Base-by-base conservation (phyloP, 2,888 invertebrate genomes). In the Erebia ligea region DNA sequence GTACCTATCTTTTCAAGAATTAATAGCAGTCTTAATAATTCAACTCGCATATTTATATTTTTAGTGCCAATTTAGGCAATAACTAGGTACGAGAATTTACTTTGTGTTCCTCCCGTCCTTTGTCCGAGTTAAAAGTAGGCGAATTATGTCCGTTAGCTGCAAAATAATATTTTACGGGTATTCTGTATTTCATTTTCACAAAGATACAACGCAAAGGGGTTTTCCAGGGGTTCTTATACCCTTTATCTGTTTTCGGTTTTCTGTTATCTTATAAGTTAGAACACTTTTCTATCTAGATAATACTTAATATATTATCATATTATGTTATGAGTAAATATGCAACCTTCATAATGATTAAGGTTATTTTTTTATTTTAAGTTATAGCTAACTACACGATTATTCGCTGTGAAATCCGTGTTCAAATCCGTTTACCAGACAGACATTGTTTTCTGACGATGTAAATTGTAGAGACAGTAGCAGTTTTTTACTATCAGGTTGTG, bases 141-240 rank as follows among this genome's bases (percentile, higher is more conserved):
- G 63, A 59, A 68, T 68, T 63, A 63, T 68, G 50, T 58, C 57
- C 58, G 45, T 68, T 67, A 68, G 57, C 57, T 68, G 64, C 63
- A 21, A 52, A 15, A 45, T 45, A 45, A 42, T 25, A 25, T 34
- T 34, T 1, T 34, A 34, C 34, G 34, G 6, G 42, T 50, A 25
- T 50, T 57, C 34, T 5, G 17, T 40, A 57, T 71, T 17, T 68
- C 34, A 54, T 11, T 21, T 45, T 17, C 56, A 59, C 34, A 58
- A 25, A 58, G n/a, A 58, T 34, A 25, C 34, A 25, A 17, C 10
- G 54, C 54, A 19, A 54, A 54, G 19, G 15, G 25, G 5, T 57
- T 57, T 57, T 21, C 11, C 21, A 10, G 9, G 5, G 17, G 52
- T 17, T 52, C 17, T 52, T n/a, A n/a, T n/a, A n/a, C n/a, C n/a